Percentiles rank a stretch among this genome's conserved stretches.
Conservation (phyloP, 2,113 vertebrate genomes). For the Hippolais icterina region DNA sequence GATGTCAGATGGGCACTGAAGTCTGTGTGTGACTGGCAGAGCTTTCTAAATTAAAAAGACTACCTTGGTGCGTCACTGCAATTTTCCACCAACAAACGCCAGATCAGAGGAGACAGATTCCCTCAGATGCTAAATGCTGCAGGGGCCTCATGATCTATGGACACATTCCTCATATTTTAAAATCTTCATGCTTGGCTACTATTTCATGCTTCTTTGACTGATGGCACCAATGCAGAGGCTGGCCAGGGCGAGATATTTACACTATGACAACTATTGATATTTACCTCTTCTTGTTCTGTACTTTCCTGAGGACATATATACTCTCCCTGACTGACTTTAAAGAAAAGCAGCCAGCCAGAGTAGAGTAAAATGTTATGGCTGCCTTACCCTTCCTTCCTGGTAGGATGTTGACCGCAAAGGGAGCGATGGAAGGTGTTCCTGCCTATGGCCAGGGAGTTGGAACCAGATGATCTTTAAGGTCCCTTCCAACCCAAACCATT, state of each 20-base stretch:
- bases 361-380: not conserved
- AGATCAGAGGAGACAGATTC: not conserved
- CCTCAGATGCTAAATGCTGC: not conserved
- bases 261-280: not conserved
- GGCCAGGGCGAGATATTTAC: not conserved
- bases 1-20: not conserved
- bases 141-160: not conserved
- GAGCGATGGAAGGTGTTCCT: not conserved
- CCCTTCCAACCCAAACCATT: not conserved
- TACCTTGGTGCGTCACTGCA: not conserved
- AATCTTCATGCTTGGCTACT: not conserved
- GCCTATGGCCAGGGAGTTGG: rapidly evolving
- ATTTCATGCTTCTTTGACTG: not conserved
- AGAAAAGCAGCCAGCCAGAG: not conserved
- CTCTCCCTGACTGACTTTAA: not conserved
- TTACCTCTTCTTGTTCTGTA: not conserved
- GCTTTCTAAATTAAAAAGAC: not conserved
- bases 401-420: not conserved
- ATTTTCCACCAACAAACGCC: not conserved
- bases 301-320: not conserved
- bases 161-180: not conserved
- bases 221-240: not conserved
- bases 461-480: not conserved
- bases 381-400: not conserved
- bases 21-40: not conserved